Percentiles rank a stretch among this genome's conserved stretches.
Evolutionary conservation across 2,113 vertebrate species (phyloP).

Genomic region (Eurypyga helias): DNA sequence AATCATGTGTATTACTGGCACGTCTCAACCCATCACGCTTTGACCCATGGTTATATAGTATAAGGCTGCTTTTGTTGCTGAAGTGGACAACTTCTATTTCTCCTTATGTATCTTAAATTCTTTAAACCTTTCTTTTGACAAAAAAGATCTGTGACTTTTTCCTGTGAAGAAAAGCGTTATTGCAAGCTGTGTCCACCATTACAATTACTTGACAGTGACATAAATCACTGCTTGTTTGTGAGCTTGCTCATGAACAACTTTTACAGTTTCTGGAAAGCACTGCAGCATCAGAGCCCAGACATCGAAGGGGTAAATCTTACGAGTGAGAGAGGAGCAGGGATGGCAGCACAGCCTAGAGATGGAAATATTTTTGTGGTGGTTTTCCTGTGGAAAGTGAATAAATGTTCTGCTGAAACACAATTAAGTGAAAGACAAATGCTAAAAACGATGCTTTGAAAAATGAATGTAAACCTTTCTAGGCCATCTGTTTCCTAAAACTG

Average conservation of each 20-base stretch:
- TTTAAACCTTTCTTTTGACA: neutral
- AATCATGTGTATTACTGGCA: neutral
- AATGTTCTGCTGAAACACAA: neutral
- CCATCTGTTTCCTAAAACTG: slow-evolving; percentile 43
- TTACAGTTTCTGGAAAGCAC: neutral
- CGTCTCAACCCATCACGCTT: neutral
- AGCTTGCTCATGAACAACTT: neutral
- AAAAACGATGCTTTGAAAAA: slow-evolving; percentile 27
- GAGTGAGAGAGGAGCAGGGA: neutral
- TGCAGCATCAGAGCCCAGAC: neutral
- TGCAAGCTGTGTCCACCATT: neutral
- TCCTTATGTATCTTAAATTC: neutral
- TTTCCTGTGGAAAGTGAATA: slow-evolving; percentile 15
- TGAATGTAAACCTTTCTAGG: neutral
- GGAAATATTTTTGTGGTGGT: neutral
- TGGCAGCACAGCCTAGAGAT: neutral
- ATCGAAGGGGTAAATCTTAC: neutral
- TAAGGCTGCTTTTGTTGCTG: neutral
- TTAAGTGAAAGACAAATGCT: slow-evolving; percentile 16
- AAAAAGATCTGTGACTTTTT: neutral
- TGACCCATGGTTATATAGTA: neutral
- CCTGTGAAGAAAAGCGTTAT: neutral
- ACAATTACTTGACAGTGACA: neutral
- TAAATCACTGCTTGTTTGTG: neutral
- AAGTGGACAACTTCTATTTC: neutral